A percentile compares a stretch with the other conserved stretches of the same genome.
phyloP scores from a whole-genome alignment of 92 coral and sea anemone species.

The Muricea muricata region DNA sequence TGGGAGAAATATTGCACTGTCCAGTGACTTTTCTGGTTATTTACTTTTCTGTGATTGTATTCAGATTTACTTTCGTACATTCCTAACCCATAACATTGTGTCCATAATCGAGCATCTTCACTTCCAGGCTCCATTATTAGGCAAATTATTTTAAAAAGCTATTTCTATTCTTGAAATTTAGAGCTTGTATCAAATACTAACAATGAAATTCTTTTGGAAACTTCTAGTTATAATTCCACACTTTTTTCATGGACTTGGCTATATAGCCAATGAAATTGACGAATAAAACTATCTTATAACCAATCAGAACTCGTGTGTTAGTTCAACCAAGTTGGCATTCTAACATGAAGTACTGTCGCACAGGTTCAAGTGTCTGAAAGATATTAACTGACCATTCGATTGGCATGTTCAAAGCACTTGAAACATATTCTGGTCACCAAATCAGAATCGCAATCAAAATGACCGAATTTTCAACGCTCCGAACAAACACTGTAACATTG shows the following conservation, averaged over 20 bases:
- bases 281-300: neutral
- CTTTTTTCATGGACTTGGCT: neutral
- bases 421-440: too few relatives aligned
- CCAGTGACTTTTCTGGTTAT: too few relatives aligned
- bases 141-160: neutral
- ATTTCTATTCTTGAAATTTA: neutral
- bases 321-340: neutral
- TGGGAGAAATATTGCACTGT: too few relatives aligned
- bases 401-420: neutral
- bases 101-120: too few relatives aligned
- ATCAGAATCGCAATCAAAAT: too few relatives aligned
- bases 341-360: neutral
- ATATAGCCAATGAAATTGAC: neutral
- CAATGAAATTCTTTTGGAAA: neutral
- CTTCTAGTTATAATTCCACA: neutral
- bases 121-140: too few relatives aligned
- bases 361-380: too few relatives aligned
- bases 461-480: too few relatives aligned
- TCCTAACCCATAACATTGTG: too few relatives aligned
- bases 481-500: constrained; percentile 30
- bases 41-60: too few relatives aligned
- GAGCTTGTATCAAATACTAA: too few relatives aligned
- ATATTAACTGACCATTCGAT: neutral
- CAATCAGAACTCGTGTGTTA: neutral
- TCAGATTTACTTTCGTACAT: too few relatives aligned